Conservation (phyloP, 30 jellyfish, hydroid and myxozoan species). For the Cassiopea xamachana region DNA sequence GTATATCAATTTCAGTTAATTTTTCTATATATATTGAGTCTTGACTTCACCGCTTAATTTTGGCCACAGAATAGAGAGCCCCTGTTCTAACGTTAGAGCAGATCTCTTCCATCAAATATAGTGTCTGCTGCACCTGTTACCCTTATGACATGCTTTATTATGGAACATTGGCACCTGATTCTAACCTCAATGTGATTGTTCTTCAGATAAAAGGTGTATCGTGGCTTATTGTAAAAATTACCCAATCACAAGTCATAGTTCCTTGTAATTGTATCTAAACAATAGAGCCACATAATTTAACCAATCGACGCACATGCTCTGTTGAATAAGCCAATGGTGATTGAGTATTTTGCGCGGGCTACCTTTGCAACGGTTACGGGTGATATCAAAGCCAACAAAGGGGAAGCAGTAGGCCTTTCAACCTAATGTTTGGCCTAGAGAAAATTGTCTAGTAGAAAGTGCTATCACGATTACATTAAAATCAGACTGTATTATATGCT, state of each 20-base stretch:
- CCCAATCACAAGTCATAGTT: constrained; percentile 6
- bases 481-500: not conserved
- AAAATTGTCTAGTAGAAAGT: not conserved
- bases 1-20: no score
- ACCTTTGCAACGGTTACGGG: constrained; percentile 65
- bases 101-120: not conserved
- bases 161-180: constrained; percentile 20
- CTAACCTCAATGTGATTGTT: constrained; percentile 30
- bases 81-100: no score
- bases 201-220: not conserved
- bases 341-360: constrained; percentile 67
- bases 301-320: constrained; percentile 43
- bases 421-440: not conserved
- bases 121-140: not conserved
- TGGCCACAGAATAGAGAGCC: no score
- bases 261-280: not conserved
- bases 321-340: constrained; percentile 54
- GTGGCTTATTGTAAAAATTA: not conserved
- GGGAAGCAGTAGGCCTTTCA: constrained; percentile 28
- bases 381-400: constrained; percentile 12
- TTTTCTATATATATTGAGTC: no score
- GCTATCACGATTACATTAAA: not conserved
- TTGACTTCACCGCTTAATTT: no score
- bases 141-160: not conserved
- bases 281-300: constrained; percentile 1